phyloP scores from a whole-genome alignment of 2,888 invertebrate species.

The Apodemia duryi region DNA sequence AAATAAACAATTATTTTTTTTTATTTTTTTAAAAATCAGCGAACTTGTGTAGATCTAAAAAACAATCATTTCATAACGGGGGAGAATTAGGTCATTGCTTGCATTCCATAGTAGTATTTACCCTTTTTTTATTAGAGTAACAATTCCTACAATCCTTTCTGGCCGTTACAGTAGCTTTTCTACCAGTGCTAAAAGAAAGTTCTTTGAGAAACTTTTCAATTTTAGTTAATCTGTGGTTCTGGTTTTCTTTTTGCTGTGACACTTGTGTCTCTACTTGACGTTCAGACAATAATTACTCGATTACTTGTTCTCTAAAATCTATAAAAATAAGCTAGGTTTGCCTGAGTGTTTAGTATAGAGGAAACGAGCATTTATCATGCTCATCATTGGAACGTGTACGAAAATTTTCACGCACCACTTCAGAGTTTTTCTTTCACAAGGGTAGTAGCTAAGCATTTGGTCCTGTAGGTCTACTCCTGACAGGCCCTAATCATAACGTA shows the following conservation, averaged over 20 bases:
- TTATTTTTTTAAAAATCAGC: no score
- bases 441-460: no score
- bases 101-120: slow-evolving; percentile 34
- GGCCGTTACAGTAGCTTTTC: slow-evolving; percentile 24
- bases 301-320: neutral
- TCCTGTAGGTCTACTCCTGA: no score
- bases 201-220: slow-evolving; percentile 17
- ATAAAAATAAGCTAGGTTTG: neutral
- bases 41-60: slow-evolving; percentile 16
- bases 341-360: neutral
- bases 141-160: slow-evolving; percentile 37
- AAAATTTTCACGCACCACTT: neutral
- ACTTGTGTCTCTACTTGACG: no score
- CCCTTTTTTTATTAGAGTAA: slow-evolving; percentile 32
- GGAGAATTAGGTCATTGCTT: slow-evolving; percentile 29
- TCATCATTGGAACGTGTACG: neutral
- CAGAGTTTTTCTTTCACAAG: neutral
- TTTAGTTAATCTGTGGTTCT: slow-evolving; percentile 22
- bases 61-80: slow-evolving; percentile 30
- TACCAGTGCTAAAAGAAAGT: slow-evolving; percentile 16
- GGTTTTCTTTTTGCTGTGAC: neutral
- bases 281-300: neutral
- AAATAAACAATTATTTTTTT: no score
- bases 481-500: no score
- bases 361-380: neutral